Percentiles rank a stretch among this genome's conserved stretches.
Evolutionary conservation across 2,888 invertebrate species (phyloP).

Genomic region (Micoletzkya japonica): DNA sequence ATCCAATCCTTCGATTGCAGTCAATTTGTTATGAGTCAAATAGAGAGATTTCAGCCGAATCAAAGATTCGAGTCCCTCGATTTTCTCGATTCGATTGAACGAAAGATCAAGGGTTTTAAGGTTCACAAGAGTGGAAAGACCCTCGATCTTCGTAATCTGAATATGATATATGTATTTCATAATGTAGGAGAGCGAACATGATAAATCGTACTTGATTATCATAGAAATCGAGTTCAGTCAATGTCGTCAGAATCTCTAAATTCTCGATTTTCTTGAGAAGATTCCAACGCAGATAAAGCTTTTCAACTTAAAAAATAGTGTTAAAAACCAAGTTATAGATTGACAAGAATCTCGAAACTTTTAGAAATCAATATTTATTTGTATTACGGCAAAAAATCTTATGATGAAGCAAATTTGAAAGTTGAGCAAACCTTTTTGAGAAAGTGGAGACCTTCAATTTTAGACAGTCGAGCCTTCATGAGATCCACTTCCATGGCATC

Average conservation of each 20-base stretch:
- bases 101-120: conserved; percentile 91
- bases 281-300: conserved; percentile 89
- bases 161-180: background rate
- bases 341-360: too few species aligned
- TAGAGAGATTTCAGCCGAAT: conserved; percentile 65
- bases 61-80: conserved; percentile 65
- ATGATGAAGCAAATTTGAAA: too few species aligned
- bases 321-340: too few species aligned
- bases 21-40: conserved; percentile 69
- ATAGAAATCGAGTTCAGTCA: conserved; percentile 89
- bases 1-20: conserved; percentile 65
- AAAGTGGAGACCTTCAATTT: conserved; percentile 51
- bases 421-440: conserved; percentile 34
- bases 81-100: conserved; percentile 77
- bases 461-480: conserved; percentile 46
- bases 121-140: conserved; percentile 82
- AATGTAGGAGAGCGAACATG: background rate
- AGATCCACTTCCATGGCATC: conserved; percentile 42
- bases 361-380: too few species aligned
- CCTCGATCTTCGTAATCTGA: conserved; percentile 77
- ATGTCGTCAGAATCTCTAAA: conserved; percentile 72
- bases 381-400: too few species aligned
- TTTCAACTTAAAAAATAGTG: too few species aligned
- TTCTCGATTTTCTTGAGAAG: conserved; percentile 93
- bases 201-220: conserved; percentile 82